phyloP scores from a whole-genome alignment of 2,113 vertebrate genomes.

The Rhipidura dahli region DNA sequence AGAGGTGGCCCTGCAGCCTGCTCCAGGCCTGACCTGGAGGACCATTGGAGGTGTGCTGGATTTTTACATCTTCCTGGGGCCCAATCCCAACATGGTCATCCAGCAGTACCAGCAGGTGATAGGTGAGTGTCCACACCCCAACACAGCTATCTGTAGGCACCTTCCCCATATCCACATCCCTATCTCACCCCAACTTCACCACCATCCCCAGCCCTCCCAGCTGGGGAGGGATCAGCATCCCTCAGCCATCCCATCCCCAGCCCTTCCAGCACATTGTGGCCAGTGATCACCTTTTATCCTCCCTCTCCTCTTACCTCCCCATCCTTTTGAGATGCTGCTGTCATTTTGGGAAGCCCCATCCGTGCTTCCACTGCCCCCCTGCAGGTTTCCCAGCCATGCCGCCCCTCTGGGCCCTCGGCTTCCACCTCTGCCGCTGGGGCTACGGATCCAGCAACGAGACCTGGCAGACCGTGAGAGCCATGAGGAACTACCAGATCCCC shows the following conservation, averaged over 20 bases:
- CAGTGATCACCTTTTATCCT: background rate
- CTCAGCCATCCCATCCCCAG: background rate
- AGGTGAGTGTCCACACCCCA: slow-evolving; percentile 62
- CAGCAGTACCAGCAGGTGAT: slow-evolving; percentile 85
- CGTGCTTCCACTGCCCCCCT: fast-evolving
- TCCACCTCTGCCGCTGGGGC: slow-evolving; percentile 90
- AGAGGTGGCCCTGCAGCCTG: slow-evolving; percentile 85
- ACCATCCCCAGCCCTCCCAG: background rate
- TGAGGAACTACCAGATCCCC: slow-evolving; percentile 77
- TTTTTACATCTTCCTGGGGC: slow-evolving; percentile 86
- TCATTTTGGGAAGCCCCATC: background rate
- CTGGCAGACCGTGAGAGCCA: slow-evolving; percentile 78
- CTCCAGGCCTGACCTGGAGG: slow-evolving; percentile 86
- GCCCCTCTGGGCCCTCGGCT: slow-evolving; percentile 83
- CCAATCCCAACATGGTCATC: slow-evolving; percentile 75
- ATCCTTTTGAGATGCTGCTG: background rate
- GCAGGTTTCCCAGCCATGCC: slow-evolving; percentile 83
- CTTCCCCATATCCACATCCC: background rate
- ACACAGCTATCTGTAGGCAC: fast-evolving
- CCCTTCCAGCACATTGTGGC: background rate
- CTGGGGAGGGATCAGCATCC: background rate
- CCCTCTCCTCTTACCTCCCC: background rate
- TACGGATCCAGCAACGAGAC: slow-evolving; percentile 79
- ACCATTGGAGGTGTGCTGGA: slow-evolving; percentile 86
- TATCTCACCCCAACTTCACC: background rate